phyloP scores from a whole-genome alignment of 2,888 invertebrate species.

The Cheilosia vulpina region DNA sequence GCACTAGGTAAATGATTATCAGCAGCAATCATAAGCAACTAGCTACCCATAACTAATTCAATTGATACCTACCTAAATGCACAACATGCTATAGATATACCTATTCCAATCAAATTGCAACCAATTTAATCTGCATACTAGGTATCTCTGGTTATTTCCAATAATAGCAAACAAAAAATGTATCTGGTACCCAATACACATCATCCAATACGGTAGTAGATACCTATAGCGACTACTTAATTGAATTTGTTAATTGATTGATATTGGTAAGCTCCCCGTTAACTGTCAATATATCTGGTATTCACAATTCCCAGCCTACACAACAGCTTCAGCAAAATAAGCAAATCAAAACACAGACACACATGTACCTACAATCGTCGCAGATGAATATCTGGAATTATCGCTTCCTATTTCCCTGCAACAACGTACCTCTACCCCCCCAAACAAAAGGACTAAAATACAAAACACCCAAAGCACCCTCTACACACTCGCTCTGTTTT shows the following conservation, averaged over 20 bases:
- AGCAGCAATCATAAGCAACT: too few species aligned
- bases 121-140: too few species aligned
- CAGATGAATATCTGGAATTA: slow-evolving; percentile 52
- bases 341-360: slow-evolving; percentile 46
- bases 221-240: slow-evolving; percentile 10
- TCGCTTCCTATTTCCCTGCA: slow-evolving; percentile 18
- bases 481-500: background rate
- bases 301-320: slow-evolving; percentile 21
- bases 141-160: too few species aligned
- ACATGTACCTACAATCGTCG: slow-evolving; percentile 6
- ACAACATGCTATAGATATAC: too few species aligned
- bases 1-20: too few species aligned
- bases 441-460: slow-evolving; percentile 20
- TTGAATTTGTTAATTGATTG: slow-evolving; percentile 56
- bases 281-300: slow-evolving; percentile 25
- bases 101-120: too few species aligned
- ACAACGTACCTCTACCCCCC: background rate
- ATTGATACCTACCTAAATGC: too few species aligned
- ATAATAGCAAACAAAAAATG: too few species aligned
- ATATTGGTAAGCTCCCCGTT: slow-evolving; percentile 16
- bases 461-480: background rate
- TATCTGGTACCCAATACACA: too few species aligned
- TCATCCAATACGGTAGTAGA: too few species aligned
- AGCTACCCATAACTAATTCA: too few species aligned
- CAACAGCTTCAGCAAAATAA: background rate